Evolutionary conservation across 2,113 vertebrate genomes (phyloP).

Genomic region (Melanocharis versteri): DNA sequence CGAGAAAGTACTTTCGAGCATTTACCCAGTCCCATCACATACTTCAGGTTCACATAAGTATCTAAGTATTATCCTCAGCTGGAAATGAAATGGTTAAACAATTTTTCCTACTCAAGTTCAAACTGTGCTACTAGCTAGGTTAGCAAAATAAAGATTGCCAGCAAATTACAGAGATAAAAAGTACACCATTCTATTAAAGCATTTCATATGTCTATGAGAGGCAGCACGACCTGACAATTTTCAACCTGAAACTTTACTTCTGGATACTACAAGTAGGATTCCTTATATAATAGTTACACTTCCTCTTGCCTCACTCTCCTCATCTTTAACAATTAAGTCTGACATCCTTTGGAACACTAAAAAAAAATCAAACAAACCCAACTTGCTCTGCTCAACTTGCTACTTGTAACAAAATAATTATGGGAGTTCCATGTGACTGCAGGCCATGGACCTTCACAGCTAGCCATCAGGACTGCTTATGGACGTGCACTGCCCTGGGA

Average conservation of each 20-base stretch:
- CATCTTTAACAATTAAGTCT: neutral
- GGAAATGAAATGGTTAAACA: neutral
- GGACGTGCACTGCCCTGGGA: accelerated
- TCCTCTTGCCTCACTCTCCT: neutral
- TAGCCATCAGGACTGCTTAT: neutral
- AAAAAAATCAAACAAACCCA: neutral
- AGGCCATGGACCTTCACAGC: neutral
- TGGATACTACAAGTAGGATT: neutral
- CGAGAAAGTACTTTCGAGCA: neutral
- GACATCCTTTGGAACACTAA: neutral
- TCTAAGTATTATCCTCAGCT: neutral
- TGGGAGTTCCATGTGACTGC: neutral
- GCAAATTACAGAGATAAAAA: neutral
- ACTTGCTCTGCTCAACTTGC: neutral
- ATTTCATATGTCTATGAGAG: neutral
- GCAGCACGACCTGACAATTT: neutral
- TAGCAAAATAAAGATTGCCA: neutral
- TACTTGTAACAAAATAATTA: neutral
- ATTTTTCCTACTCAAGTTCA: neutral
- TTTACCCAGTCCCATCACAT: neutral
- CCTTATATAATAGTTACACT: neutral
- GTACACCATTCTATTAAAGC: neutral
- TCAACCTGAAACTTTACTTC: neutral
- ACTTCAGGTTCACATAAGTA: neutral
- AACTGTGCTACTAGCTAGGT: neutral